A percentile compares a stretch with the other conserved stretches of the same genome.
Conservation (phyloP, 2,797 vertebrate species). For the Acropternis orthonyx region DNA sequence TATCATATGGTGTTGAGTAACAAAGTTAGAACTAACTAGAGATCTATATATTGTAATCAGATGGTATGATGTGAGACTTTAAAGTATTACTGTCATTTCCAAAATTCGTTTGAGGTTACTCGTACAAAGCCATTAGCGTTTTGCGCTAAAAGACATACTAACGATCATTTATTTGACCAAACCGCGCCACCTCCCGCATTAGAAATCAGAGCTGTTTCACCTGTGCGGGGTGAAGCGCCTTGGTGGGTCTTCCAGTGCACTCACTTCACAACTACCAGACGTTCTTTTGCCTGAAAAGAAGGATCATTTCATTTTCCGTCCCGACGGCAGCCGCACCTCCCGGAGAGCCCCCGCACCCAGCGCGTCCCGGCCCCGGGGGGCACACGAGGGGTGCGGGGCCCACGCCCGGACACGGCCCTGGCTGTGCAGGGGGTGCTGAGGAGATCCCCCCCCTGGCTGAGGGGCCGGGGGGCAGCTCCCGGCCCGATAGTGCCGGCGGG, state of each 20-base stretch:
- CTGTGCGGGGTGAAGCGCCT: slow-evolving; percentile 27
- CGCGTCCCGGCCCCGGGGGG: rapidly evolving
- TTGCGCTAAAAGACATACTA: neutral
- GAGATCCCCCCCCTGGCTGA: neutral
- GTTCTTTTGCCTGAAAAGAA: slow-evolving; percentile 26
- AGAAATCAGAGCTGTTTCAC: neutral
- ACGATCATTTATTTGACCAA: neutral
- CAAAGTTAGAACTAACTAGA: slow-evolving; percentile 12
- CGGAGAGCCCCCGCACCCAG: neutral
- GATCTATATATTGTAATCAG: neutral
- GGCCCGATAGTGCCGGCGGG: rapidly evolving
- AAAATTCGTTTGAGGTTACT: neutral
- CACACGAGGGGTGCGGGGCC: neutral
- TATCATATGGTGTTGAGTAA: neutral
- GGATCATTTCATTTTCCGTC: slow-evolving; percentile 4
- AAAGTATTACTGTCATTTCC: neutral
- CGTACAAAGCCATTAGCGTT: neutral
- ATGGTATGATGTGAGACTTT: neutral
- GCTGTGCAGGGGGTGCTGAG: neutral
- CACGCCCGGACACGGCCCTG: rapidly evolving
- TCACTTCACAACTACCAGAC: slow-evolving; percentile 49
- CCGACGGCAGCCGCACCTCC: neutral
- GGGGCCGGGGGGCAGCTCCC: neutral
- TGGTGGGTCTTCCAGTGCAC: slow-evolving; percentile 18
- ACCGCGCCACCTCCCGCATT: neutral